Base-by-base conservation (phyloP, 2,888 invertebrate species). In the Timema cristinae region DNA sequence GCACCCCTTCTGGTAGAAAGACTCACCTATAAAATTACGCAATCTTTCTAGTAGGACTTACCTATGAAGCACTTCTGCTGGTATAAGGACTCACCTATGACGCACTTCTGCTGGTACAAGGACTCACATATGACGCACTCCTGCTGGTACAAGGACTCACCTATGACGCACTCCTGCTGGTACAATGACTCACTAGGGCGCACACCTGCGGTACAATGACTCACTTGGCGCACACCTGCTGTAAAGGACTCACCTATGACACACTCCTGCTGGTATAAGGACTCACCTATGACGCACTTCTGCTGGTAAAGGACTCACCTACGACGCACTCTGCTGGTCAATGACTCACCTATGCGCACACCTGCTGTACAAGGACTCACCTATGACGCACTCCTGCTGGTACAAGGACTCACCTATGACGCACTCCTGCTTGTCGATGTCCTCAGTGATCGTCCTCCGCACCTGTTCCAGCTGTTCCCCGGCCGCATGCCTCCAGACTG, bases 401-500 rank as follows among this genome's bases (percentile, higher is more conserved):
- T 8, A 59, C 6, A 15, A 5, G 2, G n/a, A 50, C 66, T 56
- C 72, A 79, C 79, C 79, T 54, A 78, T 77, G 48, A 79, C 77
- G 70, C 77, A 77, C 73, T 79, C 79, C 71, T 79, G 78, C 68
- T 76, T 72, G 70, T 75, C 74, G 11, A 63, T 67, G 66, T 75
- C 77, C 50, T 74, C 76, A 16, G 71, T 66, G 69, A 78, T 71
- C 1, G 77, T 77, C 48, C 75, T 74, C 56, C 77, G 73, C 50
- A 76, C 78, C 67, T 78, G 78, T 63, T 78, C 79, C 32, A 77
- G 72, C 50, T 78, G 78, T 56, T 79, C 78, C 5, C 77, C 77
- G 9, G 78, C 78, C 50, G 78, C 77, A 69, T 78, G 78, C 13
- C 78, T 74, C 79, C 79, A 79, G 11, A 79, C 79, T 8, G 79